These are phyloP conservation scores for Sympetrum striolatum DNA, from an alignment of 2,888 invertebrate species.

Conservation along the genomic window DNA sequence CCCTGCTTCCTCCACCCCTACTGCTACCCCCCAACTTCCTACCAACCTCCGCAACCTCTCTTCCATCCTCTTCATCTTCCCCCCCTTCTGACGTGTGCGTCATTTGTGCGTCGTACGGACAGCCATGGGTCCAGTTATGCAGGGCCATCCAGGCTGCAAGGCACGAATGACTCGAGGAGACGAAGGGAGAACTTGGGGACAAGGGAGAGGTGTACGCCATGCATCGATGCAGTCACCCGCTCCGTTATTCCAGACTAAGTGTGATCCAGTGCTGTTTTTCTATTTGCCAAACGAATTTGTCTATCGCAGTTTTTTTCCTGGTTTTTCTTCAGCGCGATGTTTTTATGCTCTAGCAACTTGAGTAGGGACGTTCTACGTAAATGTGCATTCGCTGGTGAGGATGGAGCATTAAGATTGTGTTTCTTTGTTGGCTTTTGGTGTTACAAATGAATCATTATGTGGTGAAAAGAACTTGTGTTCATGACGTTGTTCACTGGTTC, in stretches of 20 bases:
- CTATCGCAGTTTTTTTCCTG: background rate
- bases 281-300: conserved; percentile 32
- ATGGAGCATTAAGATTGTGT: background rate
- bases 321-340: conserved; percentile 3
- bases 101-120: conserved; percentile 63
- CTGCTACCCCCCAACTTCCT: conserved; percentile 55
- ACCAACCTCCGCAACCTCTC: conserved; percentile 57
- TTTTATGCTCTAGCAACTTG: conserved; percentile 2
- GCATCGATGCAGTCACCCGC: background rate
- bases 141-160: conserved; percentile 60
- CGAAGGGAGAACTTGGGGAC: background rate
- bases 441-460: conserved; percentile 28
- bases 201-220: background rate
- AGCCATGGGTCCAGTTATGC: conserved; percentile 64
- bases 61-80: conserved; percentile 61
- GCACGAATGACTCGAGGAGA: conserved; percentile 1
- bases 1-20: conserved; percentile 53
- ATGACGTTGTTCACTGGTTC: background rate
- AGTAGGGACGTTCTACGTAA: background rate
- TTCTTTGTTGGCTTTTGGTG: conserved; percentile 25
- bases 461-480: conserved; percentile 8
- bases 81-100: conserved; percentile 57
- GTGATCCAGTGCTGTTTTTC: conserved; percentile 39
- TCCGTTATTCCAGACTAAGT: conserved; percentile 16
- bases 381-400: conserved; percentile 24